These are phyloP conservation scores for Pachycephus smyrnensis DNA, from an alignment of 2,888 invertebrate species.

Conservation along the genomic window DNA sequence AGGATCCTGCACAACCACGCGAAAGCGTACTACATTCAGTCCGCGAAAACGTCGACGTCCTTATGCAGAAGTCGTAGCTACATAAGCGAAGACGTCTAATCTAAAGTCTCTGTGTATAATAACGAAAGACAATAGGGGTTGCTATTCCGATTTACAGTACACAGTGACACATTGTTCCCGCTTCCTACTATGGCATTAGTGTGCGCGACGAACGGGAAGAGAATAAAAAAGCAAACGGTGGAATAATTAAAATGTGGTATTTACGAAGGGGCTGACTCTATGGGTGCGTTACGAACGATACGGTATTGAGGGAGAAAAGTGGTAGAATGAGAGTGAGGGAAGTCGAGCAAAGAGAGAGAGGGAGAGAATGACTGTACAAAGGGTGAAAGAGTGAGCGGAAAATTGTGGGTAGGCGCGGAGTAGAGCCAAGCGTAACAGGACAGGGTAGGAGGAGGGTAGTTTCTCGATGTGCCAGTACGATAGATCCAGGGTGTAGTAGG, in stretches of 20 bases:
- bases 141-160: too few relatives aligned
- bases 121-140: slow-evolving; percentile 2
- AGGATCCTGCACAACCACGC: too few relatives aligned
- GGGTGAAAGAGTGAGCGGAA: slow-evolving; percentile 6
- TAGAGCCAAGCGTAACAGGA: slow-evolving; percentile 20
- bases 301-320: slow-evolving; percentile 28
- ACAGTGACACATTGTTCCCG: not conserved
- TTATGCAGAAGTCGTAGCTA: not conserved
- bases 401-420: slow-evolving; percentile 17
- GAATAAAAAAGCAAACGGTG: slow-evolving; percentile 33
- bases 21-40: too few relatives aligned
- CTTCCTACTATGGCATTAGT: not conserved
- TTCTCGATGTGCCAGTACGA: slow-evolving; percentile 42
- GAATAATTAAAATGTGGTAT: slow-evolving; percentile 58
- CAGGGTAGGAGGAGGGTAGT: slow-evolving; percentile 30
- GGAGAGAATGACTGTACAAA: slow-evolving; percentile 21
- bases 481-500: slow-evolving; percentile 45
- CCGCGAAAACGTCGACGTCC: too few relatives aligned
- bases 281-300: slow-evolving; percentile 41
- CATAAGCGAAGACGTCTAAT: slow-evolving; percentile 5
- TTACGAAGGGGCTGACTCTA: slow-evolving; percentile 38
- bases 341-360: slow-evolving; percentile 10
- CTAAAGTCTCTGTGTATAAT: slow-evolving; percentile 1
- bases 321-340: slow-evolving; percentile 21
- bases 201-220: slow-evolving; percentile 8